These are phyloP conservation scores for Xenentodon cancila DNA, from an alignment of 2,797 vertebrate species.

Conservation along the genomic window DNA sequence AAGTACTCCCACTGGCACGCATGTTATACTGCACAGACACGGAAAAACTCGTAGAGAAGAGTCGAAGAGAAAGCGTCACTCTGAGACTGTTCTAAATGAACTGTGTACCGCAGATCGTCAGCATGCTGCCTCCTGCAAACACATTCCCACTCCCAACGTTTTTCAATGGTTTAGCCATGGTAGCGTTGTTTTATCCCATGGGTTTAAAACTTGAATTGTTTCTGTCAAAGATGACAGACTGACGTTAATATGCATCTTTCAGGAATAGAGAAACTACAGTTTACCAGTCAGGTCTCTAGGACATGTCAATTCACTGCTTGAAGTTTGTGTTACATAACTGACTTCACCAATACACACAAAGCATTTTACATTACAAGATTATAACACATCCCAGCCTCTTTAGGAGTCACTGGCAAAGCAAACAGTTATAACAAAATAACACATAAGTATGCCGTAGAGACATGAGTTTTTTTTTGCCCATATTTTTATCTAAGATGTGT, in stretches of 20 bases:
- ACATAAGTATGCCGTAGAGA: neutral
- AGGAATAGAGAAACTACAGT: no score
- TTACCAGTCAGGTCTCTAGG: no score
- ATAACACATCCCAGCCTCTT: neutral
- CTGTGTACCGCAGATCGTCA: neutral
- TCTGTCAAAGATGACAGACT: no score
- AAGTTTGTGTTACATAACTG: neutral
- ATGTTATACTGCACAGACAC: conserved; percentile 11
- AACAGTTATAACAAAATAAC: neutral
- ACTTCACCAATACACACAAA: neutral
- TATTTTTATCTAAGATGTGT: no score
- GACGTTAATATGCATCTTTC: no score
- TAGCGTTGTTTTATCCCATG: no score
- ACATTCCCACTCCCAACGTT: no score
- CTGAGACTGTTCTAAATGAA: neutral
- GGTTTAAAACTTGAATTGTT: no score
- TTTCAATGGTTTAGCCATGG: no score
- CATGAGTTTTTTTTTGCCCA: neutral
- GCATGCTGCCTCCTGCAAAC: no score
- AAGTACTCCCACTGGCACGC: conserved; percentile 56
- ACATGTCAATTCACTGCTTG: no score
- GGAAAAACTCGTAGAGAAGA: conserved; percentile 11
- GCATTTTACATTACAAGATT: neutral
- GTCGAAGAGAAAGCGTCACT: neutral
- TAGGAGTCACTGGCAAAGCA: neutral